These are phyloP conservation scores for Stictocephala bisonia DNA, from an alignment of 2,888 invertebrate species.

Conservation along the genomic window DNA sequence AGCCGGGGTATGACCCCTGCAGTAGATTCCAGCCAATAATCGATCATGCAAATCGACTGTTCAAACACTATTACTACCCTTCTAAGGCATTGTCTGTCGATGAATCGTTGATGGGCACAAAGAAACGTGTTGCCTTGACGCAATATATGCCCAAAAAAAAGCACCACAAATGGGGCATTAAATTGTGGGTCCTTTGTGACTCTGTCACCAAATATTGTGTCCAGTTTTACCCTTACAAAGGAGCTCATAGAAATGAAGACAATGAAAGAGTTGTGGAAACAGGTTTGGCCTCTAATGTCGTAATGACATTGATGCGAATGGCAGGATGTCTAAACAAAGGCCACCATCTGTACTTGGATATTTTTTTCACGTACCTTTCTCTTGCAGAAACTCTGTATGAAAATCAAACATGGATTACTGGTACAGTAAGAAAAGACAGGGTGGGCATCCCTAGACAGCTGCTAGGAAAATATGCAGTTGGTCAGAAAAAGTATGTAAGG, in stretches of 20 bases:
- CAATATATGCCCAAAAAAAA: slow-evolving; percentile 38
- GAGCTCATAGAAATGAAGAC: neutral
- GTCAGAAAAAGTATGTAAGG: slow-evolving; percentile 37
- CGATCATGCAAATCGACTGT: slow-evolving; percentile 19
- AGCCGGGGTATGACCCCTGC: slow-evolving; percentile 24
- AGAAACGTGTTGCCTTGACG: slow-evolving; percentile 6
- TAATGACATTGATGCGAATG: slow-evolving; percentile 22
- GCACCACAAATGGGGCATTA: slow-evolving; percentile 33
- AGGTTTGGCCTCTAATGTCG: slow-evolving; percentile 4
- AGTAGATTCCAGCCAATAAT: slow-evolving; percentile 19
- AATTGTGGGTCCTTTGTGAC: slow-evolving; percentile 35
- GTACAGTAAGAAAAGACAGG: slow-evolving; percentile 25
- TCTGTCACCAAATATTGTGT: slow-evolving; percentile 38
- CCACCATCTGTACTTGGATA: slow-evolving; percentile 29
- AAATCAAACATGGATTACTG: slow-evolving; percentile 16
- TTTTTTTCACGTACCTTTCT: slow-evolving; percentile 23
- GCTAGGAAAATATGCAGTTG: slow-evolving; percentile 26
- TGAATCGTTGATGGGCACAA: slow-evolving; percentile 38
- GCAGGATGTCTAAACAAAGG: slow-evolving; percentile 34
- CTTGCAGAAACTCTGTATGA: slow-evolving; percentile 14
- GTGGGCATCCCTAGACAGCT: slow-evolving; percentile 23
- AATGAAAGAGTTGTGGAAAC: slow-evolving; percentile 1
- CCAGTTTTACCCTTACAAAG: slow-evolving; percentile 26
- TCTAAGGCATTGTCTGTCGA: slow-evolving; percentile 19
- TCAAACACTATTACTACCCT: slow-evolving; percentile 12